Evolutionary conservation across 2,888 invertebrate species (phyloP), one percentile per base, ranked within the genome.

Genomic region (Coenonympha glycerion): DNA sequence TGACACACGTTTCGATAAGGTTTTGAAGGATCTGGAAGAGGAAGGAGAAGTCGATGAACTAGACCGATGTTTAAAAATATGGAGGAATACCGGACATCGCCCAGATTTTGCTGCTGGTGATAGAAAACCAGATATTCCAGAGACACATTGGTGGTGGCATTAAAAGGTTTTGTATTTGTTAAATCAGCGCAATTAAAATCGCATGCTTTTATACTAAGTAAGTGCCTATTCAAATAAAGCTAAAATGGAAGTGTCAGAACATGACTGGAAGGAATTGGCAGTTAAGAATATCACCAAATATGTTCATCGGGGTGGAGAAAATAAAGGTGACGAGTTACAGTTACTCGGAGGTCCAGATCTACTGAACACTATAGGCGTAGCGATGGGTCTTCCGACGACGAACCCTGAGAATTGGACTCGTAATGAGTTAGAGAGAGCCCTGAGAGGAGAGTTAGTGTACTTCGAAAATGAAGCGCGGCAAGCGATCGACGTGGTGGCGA

Each of bases 61-160:
- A 13, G 60, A 62, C 40, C 41, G 57, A 9, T 56, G 54, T 34
- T 51, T 62, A 26, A 60, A 46, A 26, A 34, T 58, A 28, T 61
- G 63, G 63, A 47, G 47, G 5, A 53, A 56, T 22, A 54, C 56
- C 21, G 59, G 60, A 2, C 57, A 62, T 51, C 59, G 61, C n/a
- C 63, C 62, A 5, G 54, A 59, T 15, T 62, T 58, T 33, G 53
- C 41, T 26, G 42, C 55, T 5, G 49, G 40, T 11, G 57, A 62
- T 34, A 44, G 22, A 5, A 58, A 47, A 31, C 4, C 51, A 5
- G 44, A 36, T 37, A 31, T 44, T n/a, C 58, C 53, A 1, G 6
- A 42, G 5, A 33, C 41, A 6, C 63, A 63, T 41, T 63, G 62
- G 63, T 62, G 63, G 62, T 63, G 63, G 63, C 42, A 52, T 37